A percentile compares a stretch with the other conserved stretches of the same genome.
These are phyloP conservation scores for Tamandua tetradactyla DNA, from an alignment of 2,797 vertebrate genomes.

Conservation along the genomic window DNA sequence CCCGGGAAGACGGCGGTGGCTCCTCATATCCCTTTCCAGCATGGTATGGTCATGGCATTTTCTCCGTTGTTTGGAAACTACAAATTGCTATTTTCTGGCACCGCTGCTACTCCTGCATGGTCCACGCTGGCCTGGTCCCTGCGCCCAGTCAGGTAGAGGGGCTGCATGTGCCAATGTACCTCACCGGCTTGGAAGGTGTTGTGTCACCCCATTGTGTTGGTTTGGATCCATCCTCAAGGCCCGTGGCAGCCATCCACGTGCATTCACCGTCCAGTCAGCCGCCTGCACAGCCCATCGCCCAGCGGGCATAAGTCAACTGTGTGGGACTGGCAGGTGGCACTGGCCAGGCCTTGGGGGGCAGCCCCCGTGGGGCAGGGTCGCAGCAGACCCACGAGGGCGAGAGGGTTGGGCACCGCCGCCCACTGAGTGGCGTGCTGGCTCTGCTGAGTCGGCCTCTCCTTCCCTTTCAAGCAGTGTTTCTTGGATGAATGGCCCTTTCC, in stretches of 20 bases:
- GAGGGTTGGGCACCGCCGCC: background rate
- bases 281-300: background rate
- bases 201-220: background rate
- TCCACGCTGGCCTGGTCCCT: background rate
- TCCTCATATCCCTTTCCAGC: background rate
- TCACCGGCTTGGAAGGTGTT: background rate
- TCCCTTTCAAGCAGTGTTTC: slow-evolving; percentile 53
- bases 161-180: fast-evolving
- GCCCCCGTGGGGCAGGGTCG: background rate
- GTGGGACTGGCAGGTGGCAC: background rate
- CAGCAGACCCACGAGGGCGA: background rate
- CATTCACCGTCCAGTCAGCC: background rate
- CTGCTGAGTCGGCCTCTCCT: slow-evolving; percentile 5
- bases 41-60: background rate
- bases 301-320: background rate
- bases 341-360: background rate
- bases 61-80: background rate
- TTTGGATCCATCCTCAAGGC: background rate
- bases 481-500: slow-evolving; percentile 57
- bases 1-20: background rate
- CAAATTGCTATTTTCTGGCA: background rate
- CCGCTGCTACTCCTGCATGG: background rate
- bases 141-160: background rate
- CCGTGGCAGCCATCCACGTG: background rate
- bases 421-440: background rate